A percentile compares a stretch with the other conserved stretches of the same genome.
phyloP scores from a whole-genome alignment of 2,888 invertebrate genomes.

The Drosophila dives region DNA sequence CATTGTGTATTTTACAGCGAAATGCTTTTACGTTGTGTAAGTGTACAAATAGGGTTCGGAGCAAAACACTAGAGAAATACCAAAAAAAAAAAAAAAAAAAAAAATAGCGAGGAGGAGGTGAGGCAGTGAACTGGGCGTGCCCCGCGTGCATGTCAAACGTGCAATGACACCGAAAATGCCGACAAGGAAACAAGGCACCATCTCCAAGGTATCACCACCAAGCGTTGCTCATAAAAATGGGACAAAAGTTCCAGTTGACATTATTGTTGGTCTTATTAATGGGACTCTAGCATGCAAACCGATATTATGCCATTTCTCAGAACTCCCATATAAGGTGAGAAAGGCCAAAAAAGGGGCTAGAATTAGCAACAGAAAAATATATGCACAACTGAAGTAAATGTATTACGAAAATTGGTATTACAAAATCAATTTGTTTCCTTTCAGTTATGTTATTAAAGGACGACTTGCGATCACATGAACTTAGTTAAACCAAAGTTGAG shows the following conservation, averaged over 20 bases:
- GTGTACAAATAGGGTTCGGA: slow-evolving; percentile 20
- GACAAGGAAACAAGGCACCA: slow-evolving; percentile 45
- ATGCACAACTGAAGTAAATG: background rate
- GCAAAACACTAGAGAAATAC: slow-evolving; percentile 36
- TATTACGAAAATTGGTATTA: no score
- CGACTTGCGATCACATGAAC: background rate
- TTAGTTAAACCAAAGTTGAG: background rate
- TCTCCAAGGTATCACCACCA: slow-evolving; percentile 61
- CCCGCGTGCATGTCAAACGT: slow-evolving; percentile 66
- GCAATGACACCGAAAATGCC: slow-evolving; percentile 63
- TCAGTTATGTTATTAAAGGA: background rate
- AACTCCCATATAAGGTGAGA: background rate
- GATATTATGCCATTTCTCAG: slow-evolving; percentile 1
- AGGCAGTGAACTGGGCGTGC: slow-evolving; percentile 42
- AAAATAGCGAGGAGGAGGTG: background rate
- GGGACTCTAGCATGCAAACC: slow-evolving; percentile 60
- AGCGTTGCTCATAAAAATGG: slow-evolving; percentile 57
- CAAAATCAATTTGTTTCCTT: background rate
- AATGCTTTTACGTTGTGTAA: slow-evolving; percentile 44
- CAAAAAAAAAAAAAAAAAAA: background rate
- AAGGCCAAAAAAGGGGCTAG: background rate
- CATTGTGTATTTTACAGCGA: slow-evolving; percentile 37
- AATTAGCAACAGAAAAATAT: background rate
- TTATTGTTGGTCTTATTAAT: slow-evolving; percentile 57
- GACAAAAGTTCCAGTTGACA: slow-evolving; percentile 60